Evolutionary conservation across 92 coral and sea anemone species (phyloP).

Genomic region (Zoanthus solanderi): DNA sequence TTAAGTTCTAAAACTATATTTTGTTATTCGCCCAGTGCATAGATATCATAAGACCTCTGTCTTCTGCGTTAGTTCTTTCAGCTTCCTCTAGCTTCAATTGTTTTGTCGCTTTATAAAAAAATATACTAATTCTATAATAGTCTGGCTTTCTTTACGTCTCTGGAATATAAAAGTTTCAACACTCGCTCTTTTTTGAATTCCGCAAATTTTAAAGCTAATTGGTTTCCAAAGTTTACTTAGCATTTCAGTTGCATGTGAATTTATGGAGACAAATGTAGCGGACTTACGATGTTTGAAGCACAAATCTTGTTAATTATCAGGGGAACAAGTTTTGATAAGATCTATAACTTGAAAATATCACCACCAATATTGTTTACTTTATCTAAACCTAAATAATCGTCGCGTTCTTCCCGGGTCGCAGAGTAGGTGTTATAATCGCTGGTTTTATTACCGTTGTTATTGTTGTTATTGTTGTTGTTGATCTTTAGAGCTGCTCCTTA

Average conservation of each 20-base stretch:
- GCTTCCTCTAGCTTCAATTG: neutral
- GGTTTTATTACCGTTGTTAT: neutral
- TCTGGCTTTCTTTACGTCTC: no score
- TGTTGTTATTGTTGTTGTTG: neutral
- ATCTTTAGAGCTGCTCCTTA: neutral
- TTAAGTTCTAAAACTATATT: no score
- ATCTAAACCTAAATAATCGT: neutral
- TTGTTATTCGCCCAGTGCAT: no score
- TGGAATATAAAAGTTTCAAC: neutral
- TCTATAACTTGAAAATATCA: neutral
- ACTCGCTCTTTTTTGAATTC: neutral
- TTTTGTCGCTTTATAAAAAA: no score
- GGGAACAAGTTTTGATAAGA: neutral
- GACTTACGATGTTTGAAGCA: neutral
- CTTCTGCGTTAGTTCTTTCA: neutral
- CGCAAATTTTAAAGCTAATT: neutral
- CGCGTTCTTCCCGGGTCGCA: neutral
- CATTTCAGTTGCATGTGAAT: no score
- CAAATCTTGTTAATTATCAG: neutral
- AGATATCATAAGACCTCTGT: no score
- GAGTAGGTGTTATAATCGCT: neutral
- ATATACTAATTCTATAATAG: no score
- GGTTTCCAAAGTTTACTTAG: no score
- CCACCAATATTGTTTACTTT: neutral
- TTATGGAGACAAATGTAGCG: neutral